phyloP scores from a whole-genome alignment of 2,888 invertebrate genomes.

The Cataglyphis rosenhaueri region DNA sequence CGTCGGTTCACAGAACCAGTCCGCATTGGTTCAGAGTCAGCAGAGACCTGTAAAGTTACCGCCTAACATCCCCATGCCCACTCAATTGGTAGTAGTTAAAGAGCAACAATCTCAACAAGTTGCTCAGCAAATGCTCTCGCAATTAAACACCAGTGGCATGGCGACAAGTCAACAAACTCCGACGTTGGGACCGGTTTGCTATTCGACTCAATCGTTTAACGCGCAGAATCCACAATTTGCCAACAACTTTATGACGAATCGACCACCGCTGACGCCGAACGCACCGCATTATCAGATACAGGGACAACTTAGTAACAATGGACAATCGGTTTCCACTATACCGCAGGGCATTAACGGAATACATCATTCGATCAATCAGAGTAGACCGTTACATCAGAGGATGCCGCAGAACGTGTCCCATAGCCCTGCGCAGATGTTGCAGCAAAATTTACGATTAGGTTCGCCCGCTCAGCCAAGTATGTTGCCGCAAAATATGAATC shows the following conservation, averaged over 20 bases:
- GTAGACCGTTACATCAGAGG: conserved; percentile 67
- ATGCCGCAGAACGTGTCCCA: conserved; percentile 57
- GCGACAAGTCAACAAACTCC: conserved; percentile 54
- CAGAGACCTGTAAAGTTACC: conserved; percentile 60
- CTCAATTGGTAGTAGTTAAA: conserved; percentile 60
- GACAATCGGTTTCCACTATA: conserved; percentile 60
- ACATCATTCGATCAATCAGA: conserved; percentile 63
- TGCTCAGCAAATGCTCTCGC: conserved; percentile 50
- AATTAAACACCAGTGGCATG: conserved; percentile 49
- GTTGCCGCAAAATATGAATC: conserved; percentile 60
- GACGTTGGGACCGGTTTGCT: conserved; percentile 68
- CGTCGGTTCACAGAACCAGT: conserved; percentile 49
- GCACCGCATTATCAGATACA: conserved; percentile 68
- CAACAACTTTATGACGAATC: conserved; percentile 78
- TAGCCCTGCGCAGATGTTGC: conserved; percentile 53
- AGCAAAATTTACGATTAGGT: conserved; percentile 63
- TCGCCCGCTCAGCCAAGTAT: conserved; percentile 60
- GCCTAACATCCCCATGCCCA: conserved; percentile 45
- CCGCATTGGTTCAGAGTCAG: conserved; percentile 47
- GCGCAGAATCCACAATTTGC: conserved; percentile 80
- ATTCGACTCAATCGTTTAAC: conserved; percentile 78
- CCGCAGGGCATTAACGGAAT: conserved; percentile 70
- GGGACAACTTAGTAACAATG: conserved; percentile 64
- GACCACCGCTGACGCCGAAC: conserved; percentile 62
- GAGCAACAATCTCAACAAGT: conserved; percentile 63